Evolutionary conservation across 1,140 invertebrate species (phyloP), one percentile per base, ranked within the genome.

Genomic region (Hermatobates lingyangjiaoensis): DNA sequence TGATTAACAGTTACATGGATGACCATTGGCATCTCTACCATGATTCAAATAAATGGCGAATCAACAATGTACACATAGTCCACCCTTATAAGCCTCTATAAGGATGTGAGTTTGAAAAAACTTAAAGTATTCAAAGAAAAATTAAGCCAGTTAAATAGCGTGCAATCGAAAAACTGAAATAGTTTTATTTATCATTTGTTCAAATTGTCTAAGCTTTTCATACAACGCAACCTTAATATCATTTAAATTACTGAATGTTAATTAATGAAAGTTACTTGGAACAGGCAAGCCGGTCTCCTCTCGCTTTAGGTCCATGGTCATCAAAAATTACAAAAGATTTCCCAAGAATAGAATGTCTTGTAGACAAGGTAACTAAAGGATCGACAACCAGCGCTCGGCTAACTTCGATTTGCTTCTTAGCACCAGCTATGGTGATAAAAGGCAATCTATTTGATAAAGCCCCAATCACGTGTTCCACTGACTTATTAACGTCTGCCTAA

Each of bases 261-360:
- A 38, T 18, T 48, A 15, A 21, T n/a, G 15, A 24, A 38, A 62
- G 61, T 74, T 69, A 88, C 86, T 76, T 75, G 18, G 86, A 81
- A 67, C 91, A 96, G 0, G 87, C 87, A 59, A 95, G 69, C 57
- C 89, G 67, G 63, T 89, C 83, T 12, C 87, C 88, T 53, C 89
- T 70, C 0, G 87, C 86, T 54, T 81, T 77, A 1, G 88, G 88
- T 2, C 85, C 84, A 62, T 81, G 72, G 60, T 91, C 87, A 65
- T 89, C 88, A 58, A 87, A 88, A 39, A 95, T 77, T 0, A 93
- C 84, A 27, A 97, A 63, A 18, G 89, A 88, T 61, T 80, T 81
- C 15, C 83, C 84, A 54, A 93, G 61, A 54, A 94, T 77, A 47
- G 74, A 77, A 54, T 77, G 65, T 15, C 73, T 69, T 15, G 91